Evolutionary conservation across 2,888 invertebrate species (phyloP).

Genomic region (Cactoblastis cactorum): DNA sequence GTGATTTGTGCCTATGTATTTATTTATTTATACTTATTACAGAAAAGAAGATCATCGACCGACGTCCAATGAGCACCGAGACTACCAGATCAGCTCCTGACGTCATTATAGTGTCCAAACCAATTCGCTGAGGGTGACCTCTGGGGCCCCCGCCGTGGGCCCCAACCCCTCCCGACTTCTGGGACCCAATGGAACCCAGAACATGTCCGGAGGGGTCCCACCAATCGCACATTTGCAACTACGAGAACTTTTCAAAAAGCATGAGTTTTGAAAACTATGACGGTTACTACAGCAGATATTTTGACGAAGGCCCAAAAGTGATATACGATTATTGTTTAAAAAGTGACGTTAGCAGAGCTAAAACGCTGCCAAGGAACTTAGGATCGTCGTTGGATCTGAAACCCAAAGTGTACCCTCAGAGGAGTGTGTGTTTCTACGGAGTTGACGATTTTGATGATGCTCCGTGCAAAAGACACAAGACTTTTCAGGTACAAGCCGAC

Average conservation of each 20-base stretch:
- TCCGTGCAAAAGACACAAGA: slow-evolving; percentile 38
- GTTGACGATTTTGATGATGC: slow-evolving; percentile 48
- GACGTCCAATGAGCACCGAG: slow-evolving; percentile 87
- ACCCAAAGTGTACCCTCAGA: slow-evolving; percentile 46
- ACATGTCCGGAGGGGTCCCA: slow-evolving; percentile 59
- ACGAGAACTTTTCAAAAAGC: slow-evolving; percentile 50
- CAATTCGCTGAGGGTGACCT: slow-evolving; percentile 76
- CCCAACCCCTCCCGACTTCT: slow-evolving; percentile 60
- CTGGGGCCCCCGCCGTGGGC: slow-evolving; percentile 73
- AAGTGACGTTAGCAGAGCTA: slow-evolving; percentile 59
- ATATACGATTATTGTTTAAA: slow-evolving; percentile 68
- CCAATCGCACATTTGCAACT: slow-evolving; percentile 38
- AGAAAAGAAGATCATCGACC: slow-evolving; percentile 67
- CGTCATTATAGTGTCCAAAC: slow-evolving; percentile 85
- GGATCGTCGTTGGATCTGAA: slow-evolving; percentile 55
- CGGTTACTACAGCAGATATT: slow-evolving; percentile 64
- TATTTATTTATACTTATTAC: slow-evolving; percentile 25
- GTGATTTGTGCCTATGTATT: not conserved
- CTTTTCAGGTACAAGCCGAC: slow-evolving; percentile 58
- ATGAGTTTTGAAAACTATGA: slow-evolving; percentile 55
- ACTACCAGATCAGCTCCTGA: slow-evolving; percentile 94
- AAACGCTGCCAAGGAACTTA: slow-evolving; percentile 62
- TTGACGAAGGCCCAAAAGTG: slow-evolving; percentile 57
- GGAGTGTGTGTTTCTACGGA: slow-evolving; percentile 61
- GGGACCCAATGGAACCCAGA: slow-evolving; percentile 49